phyloP scores from a whole-genome alignment of 2,113 vertebrate species.

The Empidonax alnorum region DNA sequence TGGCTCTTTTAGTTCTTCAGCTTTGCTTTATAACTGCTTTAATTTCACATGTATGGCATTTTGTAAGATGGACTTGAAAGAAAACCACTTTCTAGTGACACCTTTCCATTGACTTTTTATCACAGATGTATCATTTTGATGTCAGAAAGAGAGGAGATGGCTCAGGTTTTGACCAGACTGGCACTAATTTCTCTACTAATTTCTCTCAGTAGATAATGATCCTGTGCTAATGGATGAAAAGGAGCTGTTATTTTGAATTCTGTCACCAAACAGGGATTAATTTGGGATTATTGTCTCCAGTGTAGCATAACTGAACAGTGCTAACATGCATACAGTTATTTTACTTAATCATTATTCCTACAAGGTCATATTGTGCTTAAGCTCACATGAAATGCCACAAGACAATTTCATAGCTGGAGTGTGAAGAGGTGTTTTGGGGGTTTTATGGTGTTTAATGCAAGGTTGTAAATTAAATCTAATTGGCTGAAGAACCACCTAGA shows the following conservation, averaged over 20 bases:
- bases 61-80: neutral
- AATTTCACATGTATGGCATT: neutral
- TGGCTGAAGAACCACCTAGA: neutral
- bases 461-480: neutral
- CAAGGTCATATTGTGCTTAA: neutral
- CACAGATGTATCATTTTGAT: neutral
- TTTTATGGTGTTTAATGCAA: neutral
- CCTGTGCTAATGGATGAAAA: neutral
- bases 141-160: neutral
- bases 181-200: neutral
- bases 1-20: neutral
- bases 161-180: neutral
- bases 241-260: neutral
- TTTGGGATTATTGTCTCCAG: neutral
- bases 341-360: neutral
- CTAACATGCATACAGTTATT: neutral
- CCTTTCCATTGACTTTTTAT: neutral
- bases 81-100: neutral
- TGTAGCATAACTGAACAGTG: neutral
- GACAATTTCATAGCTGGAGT: neutral
- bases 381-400: neutral
- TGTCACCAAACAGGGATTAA: neutral
- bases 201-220: neutral
- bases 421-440: accelerated
- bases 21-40: neutral